Conservation (phyloP, 1,140 invertebrate species). For the Diabrotica undecimpunctata region DNA sequence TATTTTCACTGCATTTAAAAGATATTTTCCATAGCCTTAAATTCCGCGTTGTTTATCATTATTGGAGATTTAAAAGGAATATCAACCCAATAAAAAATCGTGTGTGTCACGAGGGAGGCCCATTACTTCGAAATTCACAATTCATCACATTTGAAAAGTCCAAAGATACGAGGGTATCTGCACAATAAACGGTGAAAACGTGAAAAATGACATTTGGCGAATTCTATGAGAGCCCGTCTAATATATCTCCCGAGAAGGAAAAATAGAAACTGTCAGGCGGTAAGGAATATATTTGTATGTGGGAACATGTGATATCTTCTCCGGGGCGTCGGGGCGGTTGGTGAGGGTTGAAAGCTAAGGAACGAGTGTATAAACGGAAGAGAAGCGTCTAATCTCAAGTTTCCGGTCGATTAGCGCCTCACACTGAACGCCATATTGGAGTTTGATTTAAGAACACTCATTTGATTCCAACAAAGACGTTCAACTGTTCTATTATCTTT, state of each 20-base stretch:
- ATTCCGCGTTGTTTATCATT: too few relatives aligned
- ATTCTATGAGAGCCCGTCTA: slow-evolving; percentile 9
- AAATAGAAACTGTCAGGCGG: slow-evolving; percentile 13
- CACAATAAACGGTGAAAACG: background rate
- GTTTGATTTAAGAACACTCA: slow-evolving; percentile 48
- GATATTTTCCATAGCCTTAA: too few relatives aligned
- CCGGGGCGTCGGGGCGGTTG: background rate
- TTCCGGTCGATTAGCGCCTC: slow-evolving; percentile 45
- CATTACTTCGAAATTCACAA: background rate
- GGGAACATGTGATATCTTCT: slow-evolving; percentile 10
- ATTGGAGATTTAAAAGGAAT: too few relatives aligned
- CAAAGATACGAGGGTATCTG: background rate
- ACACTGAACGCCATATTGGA: slow-evolving; percentile 46
- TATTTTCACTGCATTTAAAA: too few relatives aligned
- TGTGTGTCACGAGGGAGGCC: too few relatives aligned
- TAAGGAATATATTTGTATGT: slow-evolving; percentile 9
- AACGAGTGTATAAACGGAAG: slow-evolving; percentile 27
- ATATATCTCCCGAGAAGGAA: slow-evolving; percentile 8
- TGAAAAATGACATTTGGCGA: slow-evolving; percentile 15
- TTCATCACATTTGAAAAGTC: background rate
- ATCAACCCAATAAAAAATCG: too few relatives aligned
- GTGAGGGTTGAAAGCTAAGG: background rate
- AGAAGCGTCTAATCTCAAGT: slow-evolving; percentile 43
- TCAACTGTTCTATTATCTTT: slow-evolving; percentile 47
- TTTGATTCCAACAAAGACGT: slow-evolving; percentile 46